Evolutionary conservation across 2,113 vertebrate species (phyloP).

Genomic region (Accipiter virgatus): DNA sequence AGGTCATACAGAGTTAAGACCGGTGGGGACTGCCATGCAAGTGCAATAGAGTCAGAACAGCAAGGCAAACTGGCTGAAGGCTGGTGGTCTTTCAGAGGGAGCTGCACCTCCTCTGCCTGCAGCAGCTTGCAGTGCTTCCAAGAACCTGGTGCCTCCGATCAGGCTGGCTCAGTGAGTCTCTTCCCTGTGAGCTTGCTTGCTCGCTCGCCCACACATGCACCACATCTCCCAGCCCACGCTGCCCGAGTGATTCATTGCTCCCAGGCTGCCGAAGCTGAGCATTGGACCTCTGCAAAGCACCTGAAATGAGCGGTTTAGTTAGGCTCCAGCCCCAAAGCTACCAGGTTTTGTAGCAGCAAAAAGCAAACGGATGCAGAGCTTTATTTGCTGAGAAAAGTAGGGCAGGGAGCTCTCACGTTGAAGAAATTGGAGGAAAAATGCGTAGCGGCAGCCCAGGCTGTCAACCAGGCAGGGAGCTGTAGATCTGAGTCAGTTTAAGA

Average conservation of each 20-base stretch:
- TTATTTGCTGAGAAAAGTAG: slow-evolving; percentile 1
- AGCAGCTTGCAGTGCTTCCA: neutral
- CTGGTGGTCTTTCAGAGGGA: neutral
- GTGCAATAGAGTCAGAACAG: neutral
- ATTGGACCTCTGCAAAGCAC: neutral
- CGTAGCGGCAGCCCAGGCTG: neutral
- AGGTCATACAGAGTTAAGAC: neutral
- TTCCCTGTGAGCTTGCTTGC: neutral
- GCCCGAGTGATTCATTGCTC: neutral
- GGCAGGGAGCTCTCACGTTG: slow-evolving; percentile 13
- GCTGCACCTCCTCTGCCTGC: neutral
- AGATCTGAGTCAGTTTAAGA: neutral
- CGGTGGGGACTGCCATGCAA: neutral
- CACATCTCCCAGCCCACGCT: neutral
- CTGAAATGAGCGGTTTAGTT: neutral
- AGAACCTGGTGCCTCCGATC: fast-evolving
- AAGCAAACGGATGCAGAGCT: neutral
- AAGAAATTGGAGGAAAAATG: neutral
- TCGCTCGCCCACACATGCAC: fast-evolving
- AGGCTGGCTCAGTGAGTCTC: neutral
- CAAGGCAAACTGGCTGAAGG: fast-evolving
- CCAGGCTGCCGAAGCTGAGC: neutral
- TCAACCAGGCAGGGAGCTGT: neutral
- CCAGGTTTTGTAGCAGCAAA: neutral
- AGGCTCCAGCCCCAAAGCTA: neutral